These are phyloP conservation scores for Heliconius himera DNA, from an alignment of 1,140 invertebrate genomes.

Conservation along the genomic window DNA sequence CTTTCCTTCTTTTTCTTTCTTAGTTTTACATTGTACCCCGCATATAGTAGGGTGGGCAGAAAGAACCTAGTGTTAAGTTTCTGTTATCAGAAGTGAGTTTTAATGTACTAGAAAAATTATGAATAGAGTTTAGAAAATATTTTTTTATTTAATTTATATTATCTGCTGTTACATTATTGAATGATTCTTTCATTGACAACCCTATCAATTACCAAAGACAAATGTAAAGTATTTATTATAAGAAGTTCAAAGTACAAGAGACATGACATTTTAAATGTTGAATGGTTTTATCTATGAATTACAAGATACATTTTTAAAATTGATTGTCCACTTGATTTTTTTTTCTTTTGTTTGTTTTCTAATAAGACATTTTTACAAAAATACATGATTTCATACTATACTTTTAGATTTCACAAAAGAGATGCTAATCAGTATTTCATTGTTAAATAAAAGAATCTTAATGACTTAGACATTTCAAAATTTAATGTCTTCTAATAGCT, in stretches of 20 bases:
- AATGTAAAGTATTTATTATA: neutral
- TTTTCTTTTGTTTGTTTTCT: neutral
- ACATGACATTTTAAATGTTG: neutral
- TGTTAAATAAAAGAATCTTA: no score
- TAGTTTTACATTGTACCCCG: no score
- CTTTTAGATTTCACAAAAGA: neutral
- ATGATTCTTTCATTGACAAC: neutral
- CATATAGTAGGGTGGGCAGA: no score
- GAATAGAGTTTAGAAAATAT: neutral
- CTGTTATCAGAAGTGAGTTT: no score
- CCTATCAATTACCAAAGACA: conserved; percentile 8
- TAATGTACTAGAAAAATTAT: neutral
- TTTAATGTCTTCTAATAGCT: no score
- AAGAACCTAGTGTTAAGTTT: no score
- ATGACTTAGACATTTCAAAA: no score
- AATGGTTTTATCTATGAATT: neutral
- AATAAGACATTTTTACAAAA: neutral
- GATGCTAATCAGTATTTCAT: no score
- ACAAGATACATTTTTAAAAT: no score
- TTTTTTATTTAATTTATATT: neutral
- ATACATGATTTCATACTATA: neutral
- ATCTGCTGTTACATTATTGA: neutral
- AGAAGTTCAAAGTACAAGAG: conserved; percentile 3
- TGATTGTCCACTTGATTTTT: no score
- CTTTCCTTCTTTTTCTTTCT: neutral